phyloP scores from a whole-genome alignment of 2,888 invertebrate genomes.

The Isoperla grammatica region DNA sequence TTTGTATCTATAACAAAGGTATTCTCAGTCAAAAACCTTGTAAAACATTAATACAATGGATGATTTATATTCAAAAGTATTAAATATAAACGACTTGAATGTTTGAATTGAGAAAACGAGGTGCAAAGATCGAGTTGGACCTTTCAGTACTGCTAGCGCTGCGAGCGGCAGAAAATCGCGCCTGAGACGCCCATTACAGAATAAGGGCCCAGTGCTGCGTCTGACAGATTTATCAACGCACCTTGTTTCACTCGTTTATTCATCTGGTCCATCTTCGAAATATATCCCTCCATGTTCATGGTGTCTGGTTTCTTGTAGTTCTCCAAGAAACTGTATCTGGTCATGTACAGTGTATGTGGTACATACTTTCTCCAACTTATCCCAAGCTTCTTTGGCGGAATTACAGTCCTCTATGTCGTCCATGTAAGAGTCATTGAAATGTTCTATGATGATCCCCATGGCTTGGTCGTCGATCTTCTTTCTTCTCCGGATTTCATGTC shows the following conservation, averaged over 20 bases:
- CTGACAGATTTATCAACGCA: not conserved
- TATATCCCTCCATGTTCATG: not conserved
- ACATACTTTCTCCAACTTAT: not conserved
- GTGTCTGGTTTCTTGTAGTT: not conserved
- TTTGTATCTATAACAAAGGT: too few relatives aligned
- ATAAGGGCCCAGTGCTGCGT: not conserved
- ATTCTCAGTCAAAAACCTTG: too few relatives aligned
- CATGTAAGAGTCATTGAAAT: not conserved
- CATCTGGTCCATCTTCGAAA: not conserved
- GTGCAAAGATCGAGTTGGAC: too few relatives aligned
- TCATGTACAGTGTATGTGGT: not conserved
- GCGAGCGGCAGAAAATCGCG: too few relatives aligned
- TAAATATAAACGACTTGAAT: too few relatives aligned
- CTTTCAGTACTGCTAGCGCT: too few relatives aligned
- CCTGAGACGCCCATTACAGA: too few relatives aligned
- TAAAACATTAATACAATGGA: too few relatives aligned
- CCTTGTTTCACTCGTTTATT: not conserved
- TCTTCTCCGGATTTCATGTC: not conserved
- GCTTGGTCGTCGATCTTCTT: not conserved
- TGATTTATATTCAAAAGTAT: too few relatives aligned
- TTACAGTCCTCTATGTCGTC: not conserved
- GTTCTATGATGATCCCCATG: not conserved
- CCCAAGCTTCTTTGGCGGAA: slow-evolving; percentile 5
- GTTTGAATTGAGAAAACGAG: too few relatives aligned
- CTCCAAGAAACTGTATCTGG: too few relatives aligned